Conservation (phyloP, 2,888 invertebrate genomes). For the Polyploca ridens region DNA sequence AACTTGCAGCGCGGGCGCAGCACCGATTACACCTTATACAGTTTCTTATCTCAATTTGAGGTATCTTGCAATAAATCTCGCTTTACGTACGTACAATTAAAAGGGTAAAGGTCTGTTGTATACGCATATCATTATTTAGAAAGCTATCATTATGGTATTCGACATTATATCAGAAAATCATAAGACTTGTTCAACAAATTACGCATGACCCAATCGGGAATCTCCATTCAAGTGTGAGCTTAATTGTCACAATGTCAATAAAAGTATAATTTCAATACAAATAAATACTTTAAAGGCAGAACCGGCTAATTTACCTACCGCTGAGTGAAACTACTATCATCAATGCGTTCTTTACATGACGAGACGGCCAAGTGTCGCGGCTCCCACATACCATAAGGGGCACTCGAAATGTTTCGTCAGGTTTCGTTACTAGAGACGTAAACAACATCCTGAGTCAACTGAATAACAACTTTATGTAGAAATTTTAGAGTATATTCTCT, state of each 20-base stretch:
- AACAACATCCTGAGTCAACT: slow-evolving; percentile 49
- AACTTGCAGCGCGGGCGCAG: slow-evolving; percentile 38
- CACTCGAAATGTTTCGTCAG: slow-evolving; percentile 62
- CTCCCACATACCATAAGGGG: slow-evolving; percentile 66
- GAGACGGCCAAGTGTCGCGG: slow-evolving; percentile 40
- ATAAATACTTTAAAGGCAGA: slow-evolving; percentile 4
- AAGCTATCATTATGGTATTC: neutral
- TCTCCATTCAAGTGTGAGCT: neutral
- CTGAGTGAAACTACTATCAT: neutral
- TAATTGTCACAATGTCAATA: slow-evolving; percentile 2
- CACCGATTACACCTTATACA: slow-evolving; percentile 49
- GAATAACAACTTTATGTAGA: slow-evolving; percentile 38
- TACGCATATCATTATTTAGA: slow-evolving; percentile 5
- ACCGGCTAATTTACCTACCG: slow-evolving; percentile 14
- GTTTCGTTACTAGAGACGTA: slow-evolving; percentile 57
- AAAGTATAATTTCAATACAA: slow-evolving; percentile 5
- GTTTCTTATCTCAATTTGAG: slow-evolving; percentile 55
- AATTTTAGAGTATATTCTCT: slow-evolving; percentile 34
- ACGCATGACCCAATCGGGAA: neutral
- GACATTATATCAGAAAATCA: neutral
- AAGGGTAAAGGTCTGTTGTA: slow-evolving; percentile 2
- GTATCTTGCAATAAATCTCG: slow-evolving; percentile 48
- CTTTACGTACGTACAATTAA: slow-evolving; percentile 32
- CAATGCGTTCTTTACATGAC: slow-evolving; percentile 18
- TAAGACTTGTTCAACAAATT: neutral